A percentile compares a stretch with the other conserved stretches of the same genome.
Conservation (phyloP, 2,113 vertebrate genomes). For the Uria lomvia region DNA sequence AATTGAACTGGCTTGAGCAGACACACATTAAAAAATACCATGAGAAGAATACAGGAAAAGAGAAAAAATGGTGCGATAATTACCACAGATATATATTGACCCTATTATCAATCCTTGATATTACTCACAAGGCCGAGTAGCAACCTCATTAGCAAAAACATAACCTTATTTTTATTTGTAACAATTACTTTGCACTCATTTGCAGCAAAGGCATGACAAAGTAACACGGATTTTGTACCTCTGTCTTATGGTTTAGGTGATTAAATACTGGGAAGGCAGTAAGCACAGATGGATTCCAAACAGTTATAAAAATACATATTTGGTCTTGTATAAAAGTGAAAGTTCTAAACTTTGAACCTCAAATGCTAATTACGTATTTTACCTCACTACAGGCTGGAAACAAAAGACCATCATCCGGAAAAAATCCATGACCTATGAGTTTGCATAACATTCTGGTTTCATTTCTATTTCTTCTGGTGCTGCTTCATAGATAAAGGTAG, state of each 20-base stretch:
- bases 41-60: slow-evolving; percentile 32
- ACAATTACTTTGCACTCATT: slow-evolving; percentile 27
- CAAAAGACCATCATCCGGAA: neutral
- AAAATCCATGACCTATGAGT: neutral
- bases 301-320: neutral
- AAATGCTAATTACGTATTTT: neutral
- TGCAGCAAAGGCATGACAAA: neutral
- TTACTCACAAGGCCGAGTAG: neutral
- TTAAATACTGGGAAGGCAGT: neutral
- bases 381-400: neutral
- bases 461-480: neutral
- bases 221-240: neutral
- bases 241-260: neutral
- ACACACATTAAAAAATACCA: slow-evolving; percentile 57
- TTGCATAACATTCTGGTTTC: neutral
- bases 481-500: neutral
- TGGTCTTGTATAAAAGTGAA: neutral
- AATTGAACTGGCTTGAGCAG: slow-evolving; percentile 65
- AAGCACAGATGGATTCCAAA: neutral
- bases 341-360: neutral
- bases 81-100: slow-evolving; percentile 3
- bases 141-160: slow-evolving; percentile 39
- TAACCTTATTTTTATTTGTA: slow-evolving; percentile 6
- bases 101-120: neutral
- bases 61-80: slow-evolving; percentile 36